Percentiles rank a stretch among this genome's conserved stretches.
Evolutionary conservation across 2,113 vertebrate species (phyloP).

Genomic region (Anarhynchus alexandrinus): DNA sequence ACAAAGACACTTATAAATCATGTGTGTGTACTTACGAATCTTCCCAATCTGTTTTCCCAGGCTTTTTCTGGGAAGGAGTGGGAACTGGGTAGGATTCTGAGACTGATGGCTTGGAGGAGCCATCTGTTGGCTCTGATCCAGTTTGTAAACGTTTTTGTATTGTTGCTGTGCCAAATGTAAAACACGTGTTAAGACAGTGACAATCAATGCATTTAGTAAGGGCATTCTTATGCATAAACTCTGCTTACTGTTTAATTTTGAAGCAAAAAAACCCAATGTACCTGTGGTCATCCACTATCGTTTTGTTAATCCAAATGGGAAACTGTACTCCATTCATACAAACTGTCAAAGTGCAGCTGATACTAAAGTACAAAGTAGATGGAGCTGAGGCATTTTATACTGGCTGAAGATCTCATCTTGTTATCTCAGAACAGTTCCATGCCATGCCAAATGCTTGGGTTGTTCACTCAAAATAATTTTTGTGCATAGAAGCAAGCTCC

Average conservation of each 20-base stretch:
- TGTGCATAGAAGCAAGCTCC: neutral
- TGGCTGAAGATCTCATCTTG: neutral
- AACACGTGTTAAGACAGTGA: constrained; percentile 40
- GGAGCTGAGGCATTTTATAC: neutral
- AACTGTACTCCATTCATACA: neutral
- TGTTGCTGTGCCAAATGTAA: constrained; percentile 39
- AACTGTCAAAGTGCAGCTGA: neutral
- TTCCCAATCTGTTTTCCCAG: constrained; percentile 33
- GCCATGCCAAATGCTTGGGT: neutral
- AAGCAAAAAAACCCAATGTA: neutral
- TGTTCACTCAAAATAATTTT: neutral
- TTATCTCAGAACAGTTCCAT: neutral
- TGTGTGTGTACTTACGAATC: neutral
- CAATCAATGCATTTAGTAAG: neutral
- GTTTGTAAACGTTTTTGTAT: constrained; percentile 27
- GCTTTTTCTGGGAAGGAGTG: neutral
- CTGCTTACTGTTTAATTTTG: neutral
- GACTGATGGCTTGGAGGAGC: constrained; percentile 3
- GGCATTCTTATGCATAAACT: neutral
- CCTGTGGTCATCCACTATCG: neutral
- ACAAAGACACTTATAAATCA: neutral
- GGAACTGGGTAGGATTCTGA: neutral
- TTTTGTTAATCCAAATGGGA: neutral
- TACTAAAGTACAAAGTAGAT: neutral
- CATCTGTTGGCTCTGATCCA: constrained; percentile 33